Evolutionary conservation across 2,113 vertebrate genomes (phyloP).

Genomic region (Eleginops maclovinus): DNA sequence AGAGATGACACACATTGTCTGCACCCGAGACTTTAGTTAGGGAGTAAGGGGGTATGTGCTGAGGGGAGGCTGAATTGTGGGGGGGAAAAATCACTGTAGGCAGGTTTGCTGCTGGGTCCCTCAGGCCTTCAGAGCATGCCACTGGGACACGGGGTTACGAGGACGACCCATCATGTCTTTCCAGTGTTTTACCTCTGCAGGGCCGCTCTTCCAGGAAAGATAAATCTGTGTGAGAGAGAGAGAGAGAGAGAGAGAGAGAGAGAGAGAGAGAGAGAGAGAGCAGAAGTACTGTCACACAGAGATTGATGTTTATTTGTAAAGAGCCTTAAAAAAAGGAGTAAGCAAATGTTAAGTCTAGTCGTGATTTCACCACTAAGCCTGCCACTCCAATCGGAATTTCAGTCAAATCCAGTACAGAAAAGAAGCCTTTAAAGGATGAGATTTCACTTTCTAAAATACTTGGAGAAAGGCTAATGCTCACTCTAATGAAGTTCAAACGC

Average conservation of each 20-base stretch:
- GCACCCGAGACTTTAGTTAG: slow-evolving; percentile 52
- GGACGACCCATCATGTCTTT: slow-evolving; percentile 99
- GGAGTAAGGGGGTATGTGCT: slow-evolving; percentile 46
- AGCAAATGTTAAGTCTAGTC: slow-evolving; percentile 10
- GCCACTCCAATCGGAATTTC: slow-evolving; percentile 36
- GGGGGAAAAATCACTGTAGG: slow-evolving; percentile 43
- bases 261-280: slow-evolving; percentile 38
- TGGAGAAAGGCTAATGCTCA: slow-evolving; percentile 42
- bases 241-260: slow-evolving; percentile 38
- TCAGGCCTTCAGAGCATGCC: slow-evolving; percentile 99
- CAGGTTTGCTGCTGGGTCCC: slow-evolving; percentile 57
- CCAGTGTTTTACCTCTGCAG: slow-evolving; percentile 98
- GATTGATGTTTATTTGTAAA: slow-evolving; percentile 45
- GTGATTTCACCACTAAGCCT: slow-evolving; percentile 32
- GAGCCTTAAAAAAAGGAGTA: slow-evolving; percentile 4
- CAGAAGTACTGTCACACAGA: slow-evolving; percentile 28
- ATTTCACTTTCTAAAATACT: slow-evolving; percentile 36
- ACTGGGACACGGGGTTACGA: slow-evolving; percentile 95
- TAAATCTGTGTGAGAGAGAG: slow-evolving; percentile 88
- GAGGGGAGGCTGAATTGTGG: slow-evolving; percentile 44
- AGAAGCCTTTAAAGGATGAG: slow-evolving; percentile 34
- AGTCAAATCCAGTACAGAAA: slow-evolving; percentile 41
- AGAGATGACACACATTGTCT: slow-evolving; percentile 70
- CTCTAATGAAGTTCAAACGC: slow-evolving; percentile 43
- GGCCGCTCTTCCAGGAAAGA: slow-evolving; percentile 99